Base-by-base conservation (phyloP, 1,140 invertebrate genomes). In the Calycopis cecrops region DNA sequence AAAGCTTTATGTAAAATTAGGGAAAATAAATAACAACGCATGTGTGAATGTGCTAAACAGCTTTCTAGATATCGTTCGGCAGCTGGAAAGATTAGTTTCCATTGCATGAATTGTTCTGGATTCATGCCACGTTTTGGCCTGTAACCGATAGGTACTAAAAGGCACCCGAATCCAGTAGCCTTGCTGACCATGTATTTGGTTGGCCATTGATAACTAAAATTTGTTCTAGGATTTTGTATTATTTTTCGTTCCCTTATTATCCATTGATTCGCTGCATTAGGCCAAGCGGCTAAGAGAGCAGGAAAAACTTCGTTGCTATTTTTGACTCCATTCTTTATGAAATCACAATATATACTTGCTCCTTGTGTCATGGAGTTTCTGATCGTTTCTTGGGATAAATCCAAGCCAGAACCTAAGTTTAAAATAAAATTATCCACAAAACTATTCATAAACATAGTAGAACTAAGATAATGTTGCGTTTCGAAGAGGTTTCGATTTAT, bases 1-100 rank as follows among this genome's bases (percentile, higher is more conserved):
- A 92, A 94, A 0, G 90, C 91, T 65, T 93, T 92, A 55, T 93
- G 90, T 0, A 94, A 73, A 34, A 90, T 78, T 47, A 93, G 72
- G 1, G 91, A 78, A 60, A 94, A 90, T 38, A 94, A 73, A 59
- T 92, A 92, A 50, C 93, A 91, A 35, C 91, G 89, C 21, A 92
- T 89, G 69, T 95, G 94, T 4, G 91, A 88, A 63, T 91, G 90
- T 0, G 90, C 91, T 76, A 95, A 88, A 59, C 90, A 91, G 0
- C 90, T 91, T 65, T 94, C 92, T 47, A 95, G 76, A 62, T 91
- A 93, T 37, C 91, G 88, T 73, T 94, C 93, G 0, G 93, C 93
- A 48, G 91, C 91, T 0, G 93, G 92, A 67, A 95, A 95, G 6
- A 88, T 87, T 1, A 95, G 79, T 65, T 91, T 91, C 94, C 94